Evolutionary conservation across 2,113 vertebrate species (phyloP), one percentile per base, ranked within the genome.

Genomic region (Halichoerus grypus): DNA sequence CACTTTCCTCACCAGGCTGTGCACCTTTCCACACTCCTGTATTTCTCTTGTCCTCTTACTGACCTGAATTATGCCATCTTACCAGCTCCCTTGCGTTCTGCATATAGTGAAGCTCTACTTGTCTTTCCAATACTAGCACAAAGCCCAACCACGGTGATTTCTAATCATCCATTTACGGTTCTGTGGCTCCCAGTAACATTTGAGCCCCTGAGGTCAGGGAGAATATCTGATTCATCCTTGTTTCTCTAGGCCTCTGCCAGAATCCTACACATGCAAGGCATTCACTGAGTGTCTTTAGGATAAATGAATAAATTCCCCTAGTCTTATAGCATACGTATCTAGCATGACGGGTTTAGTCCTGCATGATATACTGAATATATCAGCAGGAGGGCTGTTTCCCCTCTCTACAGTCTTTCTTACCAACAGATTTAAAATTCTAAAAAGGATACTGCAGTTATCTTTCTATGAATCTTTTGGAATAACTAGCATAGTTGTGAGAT

Each of bases 371-470:
- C 55, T 83, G 84, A 87, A 69, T 94, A 31, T 59, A 84, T 85
- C 69, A 90, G 82, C 28, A 93, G 61, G 65, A 67, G 16, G 31
- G 11, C 67, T 57, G 2, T 55, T 92, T 95, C 14, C 11, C 59
- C 65, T 96, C 33, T 55, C n/a, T 22, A 67, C 74, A 42, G 69
- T 89, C 67, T 97, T 69, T 87, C 57, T 95, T 42, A 81, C 59
- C 12, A 89, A 90, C 18, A 31, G 83, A 96, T 87, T 96, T 69
- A 87, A 93, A 97, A 92, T 94, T 97, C 95, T 95, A 55, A 71
- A 84, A 89, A 76, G 46, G 69, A 28, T 74, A 22, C 57, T 46
- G 21, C 63, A 51, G 39, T 77, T 49, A 53, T 90, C 53, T 72
- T 95, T 77, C 26, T 61, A 65, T 83, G 83, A 76, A 77, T 91